phyloP scores from a whole-genome alignment of 2,888 invertebrate genomes.

The Yponomeuta evonymella region DNA sequence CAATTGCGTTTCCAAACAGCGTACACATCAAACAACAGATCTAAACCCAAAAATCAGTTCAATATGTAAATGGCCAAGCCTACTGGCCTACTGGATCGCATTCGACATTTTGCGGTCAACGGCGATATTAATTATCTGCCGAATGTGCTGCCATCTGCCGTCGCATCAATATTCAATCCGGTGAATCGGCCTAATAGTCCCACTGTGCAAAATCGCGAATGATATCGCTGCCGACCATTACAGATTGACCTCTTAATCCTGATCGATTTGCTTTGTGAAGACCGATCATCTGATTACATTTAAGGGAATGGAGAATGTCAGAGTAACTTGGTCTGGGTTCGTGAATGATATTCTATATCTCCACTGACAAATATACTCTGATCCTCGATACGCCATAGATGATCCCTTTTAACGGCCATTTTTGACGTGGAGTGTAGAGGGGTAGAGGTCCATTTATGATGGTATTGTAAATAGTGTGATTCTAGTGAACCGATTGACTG shows the following conservation, averaged over 20 bases:
- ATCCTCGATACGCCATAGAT: background rate
- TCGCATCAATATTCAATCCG: conserved; percentile 67
- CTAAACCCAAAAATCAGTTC: conserved; percentile 12
- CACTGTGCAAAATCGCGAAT: conserved; percentile 11
- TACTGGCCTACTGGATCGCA: conserved; percentile 34
- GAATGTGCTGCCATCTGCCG: conserved; percentile 64
- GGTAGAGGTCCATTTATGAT: conserved; percentile 22
- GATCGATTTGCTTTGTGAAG: no score
- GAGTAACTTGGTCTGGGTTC: no score
- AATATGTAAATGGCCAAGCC: conserved; percentile 41
- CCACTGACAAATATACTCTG: no score
- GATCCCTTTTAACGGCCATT: conserved; percentile 3
- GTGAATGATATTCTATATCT: no score
- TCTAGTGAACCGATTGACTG: conserved; percentile 31
- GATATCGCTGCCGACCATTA: conserved; percentile 16
- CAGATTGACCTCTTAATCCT: background rate
- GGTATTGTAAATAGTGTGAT: conserved; percentile 27
- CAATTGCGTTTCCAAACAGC: background rate
- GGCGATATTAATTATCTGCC: conserved; percentile 68
- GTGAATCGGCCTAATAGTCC: conserved; percentile 46
- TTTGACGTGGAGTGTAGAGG: conserved; percentile 24
- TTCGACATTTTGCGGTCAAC: conserved; percentile 35
- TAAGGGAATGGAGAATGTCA: no score
- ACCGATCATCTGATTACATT: no score
- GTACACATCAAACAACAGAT: background rate